These are phyloP conservation scores for Andricus curvator DNA, from an alignment of 2,888 invertebrate species.

Conservation along the genomic window DNA sequence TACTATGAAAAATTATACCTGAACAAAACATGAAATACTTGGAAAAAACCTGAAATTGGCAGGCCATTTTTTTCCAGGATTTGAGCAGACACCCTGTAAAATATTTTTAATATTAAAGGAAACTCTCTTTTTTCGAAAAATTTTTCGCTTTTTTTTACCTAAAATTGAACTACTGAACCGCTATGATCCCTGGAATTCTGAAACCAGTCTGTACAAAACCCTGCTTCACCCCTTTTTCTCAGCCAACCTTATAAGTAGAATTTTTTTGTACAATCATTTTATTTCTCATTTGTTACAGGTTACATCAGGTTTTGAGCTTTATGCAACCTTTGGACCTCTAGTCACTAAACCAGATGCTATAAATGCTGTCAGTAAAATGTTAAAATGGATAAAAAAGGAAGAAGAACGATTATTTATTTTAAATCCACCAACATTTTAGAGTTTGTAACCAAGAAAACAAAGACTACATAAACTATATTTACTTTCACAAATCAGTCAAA, in stretches of 20 bases:
- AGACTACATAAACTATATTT: constrained; percentile 42
- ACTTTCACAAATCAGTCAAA: not conserved
- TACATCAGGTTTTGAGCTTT: constrained; percentile 94
- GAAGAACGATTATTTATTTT: constrained; percentile 94
- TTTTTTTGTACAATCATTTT: constrained; percentile 29
- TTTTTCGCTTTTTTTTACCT: too few relatives aligned
- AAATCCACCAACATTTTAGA: constrained; percentile 89
- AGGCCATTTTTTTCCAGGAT: too few relatives aligned
- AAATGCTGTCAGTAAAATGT: constrained; percentile 90
- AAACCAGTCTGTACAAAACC: too few relatives aligned
- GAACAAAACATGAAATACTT: too few relatives aligned
- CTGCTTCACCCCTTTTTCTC: too few relatives aligned
- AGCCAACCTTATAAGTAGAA: not conserved
- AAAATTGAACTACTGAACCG: too few relatives aligned
- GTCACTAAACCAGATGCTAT: constrained; percentile 93
- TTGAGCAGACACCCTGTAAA: too few relatives aligned
- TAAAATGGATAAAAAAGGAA: constrained; percentile 96
- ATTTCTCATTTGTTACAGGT: constrained; percentile 80
- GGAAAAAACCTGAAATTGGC: too few relatives aligned
- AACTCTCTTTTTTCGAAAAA: too few relatives aligned
- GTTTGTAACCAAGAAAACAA: constrained; percentile 45
- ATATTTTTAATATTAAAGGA: too few relatives aligned
- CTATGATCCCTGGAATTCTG: too few relatives aligned
- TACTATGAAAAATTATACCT: too few relatives aligned
- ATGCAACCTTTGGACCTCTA: constrained; percentile 94